Evolutionary conservation across 1,140 invertebrate genomes (phyloP).

Genomic region (Vollenhovia emeryi): DNA sequence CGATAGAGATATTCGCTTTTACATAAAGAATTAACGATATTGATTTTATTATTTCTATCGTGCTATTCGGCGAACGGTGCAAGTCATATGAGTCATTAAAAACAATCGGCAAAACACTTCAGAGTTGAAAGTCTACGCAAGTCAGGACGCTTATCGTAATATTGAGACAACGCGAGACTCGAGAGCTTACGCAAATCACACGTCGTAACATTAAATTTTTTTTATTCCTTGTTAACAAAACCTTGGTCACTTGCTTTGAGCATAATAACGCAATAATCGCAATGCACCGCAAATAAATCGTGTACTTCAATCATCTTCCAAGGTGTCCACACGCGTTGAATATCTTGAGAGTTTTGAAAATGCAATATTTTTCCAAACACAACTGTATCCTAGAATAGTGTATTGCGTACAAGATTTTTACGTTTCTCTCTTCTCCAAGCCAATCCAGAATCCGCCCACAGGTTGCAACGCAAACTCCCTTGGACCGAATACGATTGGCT

Average conservation of each 20-base stretch:
- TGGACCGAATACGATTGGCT: constrained; percentile 72
- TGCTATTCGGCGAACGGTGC: not conserved
- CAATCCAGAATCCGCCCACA: constrained; percentile 76
- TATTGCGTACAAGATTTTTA: not conserved
- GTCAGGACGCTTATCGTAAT: no score
- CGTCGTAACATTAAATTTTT: not conserved
- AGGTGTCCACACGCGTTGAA: not conserved
- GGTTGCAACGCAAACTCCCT: constrained; percentile 69
- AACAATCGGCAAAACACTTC: no score
- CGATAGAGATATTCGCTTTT: not conserved
- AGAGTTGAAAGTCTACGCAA: no score
- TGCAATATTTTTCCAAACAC: not conserved
- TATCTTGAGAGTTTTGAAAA: not conserved
- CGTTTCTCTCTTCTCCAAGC: constrained; percentile 65
- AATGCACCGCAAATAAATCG: not conserved
- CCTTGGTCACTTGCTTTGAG: not conserved
- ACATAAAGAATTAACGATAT: not conserved
- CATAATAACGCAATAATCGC: not conserved
- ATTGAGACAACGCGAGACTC: no score
- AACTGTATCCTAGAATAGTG: not conserved
- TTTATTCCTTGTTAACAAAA: not conserved
- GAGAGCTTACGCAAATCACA: not conserved
- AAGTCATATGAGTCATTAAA: not conserved
- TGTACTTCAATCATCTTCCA: not conserved
- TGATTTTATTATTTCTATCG: not conserved